phyloP scores from a whole-genome alignment of 53 echinoderm and acorn worm species.

The Paracentrotus lividus region DNA sequence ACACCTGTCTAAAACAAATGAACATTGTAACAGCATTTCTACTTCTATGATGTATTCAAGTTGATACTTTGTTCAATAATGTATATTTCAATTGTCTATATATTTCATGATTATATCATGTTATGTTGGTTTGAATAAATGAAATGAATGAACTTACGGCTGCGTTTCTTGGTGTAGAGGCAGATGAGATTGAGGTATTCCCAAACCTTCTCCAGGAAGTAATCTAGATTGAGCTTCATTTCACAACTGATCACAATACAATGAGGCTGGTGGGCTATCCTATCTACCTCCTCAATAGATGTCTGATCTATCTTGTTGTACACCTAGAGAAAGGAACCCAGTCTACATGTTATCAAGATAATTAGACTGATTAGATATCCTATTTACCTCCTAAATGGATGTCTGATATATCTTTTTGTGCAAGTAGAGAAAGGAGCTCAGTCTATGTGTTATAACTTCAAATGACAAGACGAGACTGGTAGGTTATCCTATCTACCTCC shows the following conservation, averaged over 20 bases:
- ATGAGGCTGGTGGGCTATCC: slow-evolving; percentile 95
- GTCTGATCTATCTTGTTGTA: slow-evolving; percentile 99
- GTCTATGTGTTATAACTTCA: too few species aligned
- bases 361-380: too few species aligned
- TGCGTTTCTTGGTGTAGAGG: slow-evolving; percentile 95
- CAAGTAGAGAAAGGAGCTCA: too few species aligned
- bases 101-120: too few species aligned
- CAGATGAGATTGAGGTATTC: slow-evolving; percentile 91
- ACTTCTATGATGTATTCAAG: too few species aligned
- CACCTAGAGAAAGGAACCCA: slow-evolving; percentile 76
- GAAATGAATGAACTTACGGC: slow-evolving; percentile 77
- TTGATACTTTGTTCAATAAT: too few species aligned
- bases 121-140: too few species aligned
- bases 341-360: background rate
- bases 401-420: too few species aligned
- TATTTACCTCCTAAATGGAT: too few species aligned
- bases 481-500: slow-evolving; percentile 96
- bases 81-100: too few species aligned
- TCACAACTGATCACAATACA: slow-evolving; percentile 95
- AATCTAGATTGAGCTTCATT: slow-evolving; percentile 98
- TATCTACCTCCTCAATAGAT: slow-evolving; percentile 96
- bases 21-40: too few species aligned
- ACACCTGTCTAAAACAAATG: too few species aligned
- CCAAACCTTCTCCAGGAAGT: slow-evolving; percentile 87
- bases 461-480: slow-evolving; percentile 91